Evolutionary conservation across 1,140 invertebrate species (phyloP).

Genomic region (Helicoverpa armigera): DNA sequence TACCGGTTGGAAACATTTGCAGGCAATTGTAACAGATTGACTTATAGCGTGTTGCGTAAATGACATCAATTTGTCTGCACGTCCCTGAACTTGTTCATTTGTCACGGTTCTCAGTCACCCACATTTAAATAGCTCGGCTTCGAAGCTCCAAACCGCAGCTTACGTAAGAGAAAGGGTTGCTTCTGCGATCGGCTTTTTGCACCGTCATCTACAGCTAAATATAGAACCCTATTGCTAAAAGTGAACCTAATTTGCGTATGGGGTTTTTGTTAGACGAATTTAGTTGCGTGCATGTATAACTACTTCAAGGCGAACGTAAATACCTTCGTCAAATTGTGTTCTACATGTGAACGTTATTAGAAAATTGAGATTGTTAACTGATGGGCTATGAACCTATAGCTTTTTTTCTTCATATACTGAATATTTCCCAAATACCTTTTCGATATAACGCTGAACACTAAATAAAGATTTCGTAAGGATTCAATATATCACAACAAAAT

Average conservation of each 20-base stretch:
- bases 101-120: conserved; percentile 30
- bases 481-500: too few species aligned
- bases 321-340: background rate
- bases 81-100: conserved; percentile 52
- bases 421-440: too few species aligned
- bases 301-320: background rate
- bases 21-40: conserved; percentile 26
- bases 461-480: too few species aligned
- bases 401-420: too few species aligned
- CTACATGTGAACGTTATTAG: too few species aligned
- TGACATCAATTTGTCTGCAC: conserved; percentile 37
- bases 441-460: too few species aligned
- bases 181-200: conserved; percentile 2
- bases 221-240: conserved; percentile 39
- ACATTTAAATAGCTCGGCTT: conserved; percentile 38
- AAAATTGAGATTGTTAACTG: background rate
- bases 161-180: conserved; percentile 4
- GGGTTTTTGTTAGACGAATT: conserved; percentile 13
- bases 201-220: conserved; percentile 20
- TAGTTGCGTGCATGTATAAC: conserved; percentile 38
- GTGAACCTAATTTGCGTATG: conserved; percentile 14
- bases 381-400: too few species aligned
- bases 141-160: background rate
- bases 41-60: conserved; percentile 40
- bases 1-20: background rate